These are phyloP conservation scores for Pseudolycoriella hygida DNA, from an alignment of 2,888 invertebrate genomes.

Conservation along the genomic window DNA sequence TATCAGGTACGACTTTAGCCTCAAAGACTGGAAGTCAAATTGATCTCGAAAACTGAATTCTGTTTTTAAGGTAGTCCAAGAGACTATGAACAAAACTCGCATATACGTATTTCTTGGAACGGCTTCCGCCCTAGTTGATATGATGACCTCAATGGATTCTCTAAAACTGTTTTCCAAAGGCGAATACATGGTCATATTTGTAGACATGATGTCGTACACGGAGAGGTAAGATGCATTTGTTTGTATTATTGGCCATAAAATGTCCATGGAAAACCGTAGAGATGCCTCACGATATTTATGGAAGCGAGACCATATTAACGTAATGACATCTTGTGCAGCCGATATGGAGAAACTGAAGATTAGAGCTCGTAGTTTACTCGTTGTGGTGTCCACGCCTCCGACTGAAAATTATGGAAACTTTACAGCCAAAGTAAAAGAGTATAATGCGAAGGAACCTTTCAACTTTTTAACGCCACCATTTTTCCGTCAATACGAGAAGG, in stretches of 20 bases:
- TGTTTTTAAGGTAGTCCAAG: conserved; percentile 32
- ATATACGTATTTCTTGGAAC: conserved; percentile 91
- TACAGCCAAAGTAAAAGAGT: conserved; percentile 57
- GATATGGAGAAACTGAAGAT: conserved; percentile 36
- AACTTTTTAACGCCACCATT: conserved; percentile 48
- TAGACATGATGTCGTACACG: conserved; percentile 80
- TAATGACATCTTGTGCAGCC: conserved; percentile 34
- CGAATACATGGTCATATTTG: conserved; percentile 89
- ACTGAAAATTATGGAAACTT: conserved; percentile 54
- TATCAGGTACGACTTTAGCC: conserved; percentile 42
- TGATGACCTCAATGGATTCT: conserved; percentile 84
- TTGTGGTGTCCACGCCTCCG: conserved; percentile 79
- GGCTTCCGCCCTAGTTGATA: conserved; percentile 65
- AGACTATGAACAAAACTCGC: conserved; percentile 71
- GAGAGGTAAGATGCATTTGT: conserved; percentile 36
- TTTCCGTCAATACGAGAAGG: conserved; percentile 21
- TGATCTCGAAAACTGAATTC: not conserved
- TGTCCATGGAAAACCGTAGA: conserved; percentile 17
- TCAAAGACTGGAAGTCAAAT: not conserved
- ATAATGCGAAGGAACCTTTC: conserved; percentile 66
- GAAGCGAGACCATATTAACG: conserved; percentile 38
- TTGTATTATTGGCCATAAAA: not conserved
- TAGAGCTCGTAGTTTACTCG: conserved; percentile 64
- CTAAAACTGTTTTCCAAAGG: conserved; percentile 75
- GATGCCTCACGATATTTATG: conserved; percentile 66